Evolutionary conservation across 2,888 invertebrate genomes (phyloP), one percentile per base, ranked within the genome.

Genomic region (Lasioglossum villosulum): DNA sequence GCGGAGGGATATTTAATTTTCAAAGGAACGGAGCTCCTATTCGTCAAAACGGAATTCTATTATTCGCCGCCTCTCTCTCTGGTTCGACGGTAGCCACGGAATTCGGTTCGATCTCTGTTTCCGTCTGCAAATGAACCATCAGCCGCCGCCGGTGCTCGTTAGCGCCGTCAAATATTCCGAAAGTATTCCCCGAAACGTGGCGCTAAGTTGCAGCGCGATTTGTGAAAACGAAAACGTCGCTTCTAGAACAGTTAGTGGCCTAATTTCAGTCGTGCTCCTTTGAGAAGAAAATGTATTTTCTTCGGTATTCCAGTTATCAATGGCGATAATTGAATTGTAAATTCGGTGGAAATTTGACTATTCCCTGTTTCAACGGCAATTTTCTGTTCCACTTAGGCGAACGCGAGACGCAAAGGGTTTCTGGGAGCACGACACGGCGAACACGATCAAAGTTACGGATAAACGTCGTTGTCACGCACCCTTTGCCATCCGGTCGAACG

Each of bases 401-500:
- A 39, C 70, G 6, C 14, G n/a, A 19, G 39, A 14, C 70, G 37
- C 37, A 10, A 39, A 12, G 2, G n/a, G 34, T n/a, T 70, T 70
- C 39, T n/a, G 39, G n/a, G 37, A 70, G n/a, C 10, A 39, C 34
- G 66, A 14, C 70, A 70, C 39, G 68, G 16, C 37, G 66, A 52
- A 63, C 83, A 56, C 81, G 89, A 88, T 89, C 74, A 71, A 80
- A 75, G 63, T 34, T 77, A 34, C 56, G 39, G 76, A 82, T 81
- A 71, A 86, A 86, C 88, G 87, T 82, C 86, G 82, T 88, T 90
- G 88, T 90, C 92, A 91, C 90, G 92, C 88, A 86, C 86, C 63
- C 75, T 68, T 70, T 73, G 23, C 63, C 16, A 48, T 48, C 27
- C 48, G 82, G 63, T 72, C 70, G 52, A 74, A 73, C 45, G 75